Conservation (phyloP, 23 tunicate species). For the Trididemnum nubilum region DNA sequence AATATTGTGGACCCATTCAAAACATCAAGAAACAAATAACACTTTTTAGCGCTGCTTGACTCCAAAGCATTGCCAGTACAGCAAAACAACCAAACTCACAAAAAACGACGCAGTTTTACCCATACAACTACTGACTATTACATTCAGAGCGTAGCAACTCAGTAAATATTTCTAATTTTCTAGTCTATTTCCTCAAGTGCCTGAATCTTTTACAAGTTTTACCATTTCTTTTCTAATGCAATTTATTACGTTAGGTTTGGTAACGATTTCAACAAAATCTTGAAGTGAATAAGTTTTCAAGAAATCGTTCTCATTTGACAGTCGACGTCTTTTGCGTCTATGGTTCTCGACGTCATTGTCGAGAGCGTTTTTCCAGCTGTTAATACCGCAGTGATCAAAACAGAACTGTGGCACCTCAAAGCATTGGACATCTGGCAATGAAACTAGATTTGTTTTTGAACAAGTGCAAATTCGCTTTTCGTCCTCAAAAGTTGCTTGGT, state of each 20-base stretch:
- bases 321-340: neutral
- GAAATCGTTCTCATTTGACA: neutral
- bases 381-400: neutral
- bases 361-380: constrained; percentile 5
- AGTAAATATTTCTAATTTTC: too few relatives aligned
- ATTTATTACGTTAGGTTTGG: constrained; percentile 34
- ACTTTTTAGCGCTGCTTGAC: too few relatives aligned
- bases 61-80: too few relatives aligned
- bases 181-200: too few relatives aligned
- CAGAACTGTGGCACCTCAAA: neutral
- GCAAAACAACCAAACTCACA: too few relatives aligned
- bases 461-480: neutral
- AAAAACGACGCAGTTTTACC: too few relatives aligned
- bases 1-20: too few relatives aligned
- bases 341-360: neutral
- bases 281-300: constrained; percentile 6
- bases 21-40: too few relatives aligned
- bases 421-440: neutral
- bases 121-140: too few relatives aligned
- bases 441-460: neutral
- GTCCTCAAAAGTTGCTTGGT: neutral
- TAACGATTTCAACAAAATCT: constrained; percentile 6
- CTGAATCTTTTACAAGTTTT: too few relatives aligned
- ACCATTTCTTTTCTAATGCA: constrained; percentile 15
- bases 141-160: too few relatives aligned